Conservation (phyloP, 2,888 invertebrate species). For the Julus scanicus region DNA sequence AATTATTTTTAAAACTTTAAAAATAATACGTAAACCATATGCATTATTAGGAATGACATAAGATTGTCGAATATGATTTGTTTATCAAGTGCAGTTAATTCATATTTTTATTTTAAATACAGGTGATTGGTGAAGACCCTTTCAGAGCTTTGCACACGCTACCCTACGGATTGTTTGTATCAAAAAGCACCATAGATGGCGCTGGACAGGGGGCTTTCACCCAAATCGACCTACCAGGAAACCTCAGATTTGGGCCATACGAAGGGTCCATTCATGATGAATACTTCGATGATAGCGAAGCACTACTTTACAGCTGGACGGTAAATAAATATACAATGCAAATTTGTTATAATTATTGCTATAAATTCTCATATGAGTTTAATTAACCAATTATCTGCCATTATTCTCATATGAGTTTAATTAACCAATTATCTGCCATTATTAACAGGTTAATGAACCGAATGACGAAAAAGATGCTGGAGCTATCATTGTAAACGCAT, state of each 20-base stretch:
- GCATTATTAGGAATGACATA: no score
- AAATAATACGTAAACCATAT: no score
- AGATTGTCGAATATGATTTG: neutral
- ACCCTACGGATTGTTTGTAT: neutral
- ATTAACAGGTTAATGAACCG: no score
- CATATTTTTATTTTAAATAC: neutral
- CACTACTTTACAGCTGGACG: neutral
- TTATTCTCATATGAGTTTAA: no score
- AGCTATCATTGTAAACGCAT: no score
- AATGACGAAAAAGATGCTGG: no score
- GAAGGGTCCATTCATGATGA: neutral
- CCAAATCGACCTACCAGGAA: neutral
- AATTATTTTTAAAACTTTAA: neutral
- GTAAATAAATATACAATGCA: neutral
- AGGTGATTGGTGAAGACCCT: neutral
- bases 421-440: no score
- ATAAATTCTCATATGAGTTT: no score
- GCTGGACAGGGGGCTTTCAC: conserved; percentile 6
- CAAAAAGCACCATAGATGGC: neutral
- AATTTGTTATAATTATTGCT: no score
- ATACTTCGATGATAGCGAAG: neutral
- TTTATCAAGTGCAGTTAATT: neutral
- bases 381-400: no score
- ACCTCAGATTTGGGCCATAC: neutral
- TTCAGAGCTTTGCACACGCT: neutral